A percentile compares a stretch with the other conserved stretches of the same genome.
Conservation (phyloP, 1,140 invertebrate genomes). For the Acarapis woodi region DNA sequence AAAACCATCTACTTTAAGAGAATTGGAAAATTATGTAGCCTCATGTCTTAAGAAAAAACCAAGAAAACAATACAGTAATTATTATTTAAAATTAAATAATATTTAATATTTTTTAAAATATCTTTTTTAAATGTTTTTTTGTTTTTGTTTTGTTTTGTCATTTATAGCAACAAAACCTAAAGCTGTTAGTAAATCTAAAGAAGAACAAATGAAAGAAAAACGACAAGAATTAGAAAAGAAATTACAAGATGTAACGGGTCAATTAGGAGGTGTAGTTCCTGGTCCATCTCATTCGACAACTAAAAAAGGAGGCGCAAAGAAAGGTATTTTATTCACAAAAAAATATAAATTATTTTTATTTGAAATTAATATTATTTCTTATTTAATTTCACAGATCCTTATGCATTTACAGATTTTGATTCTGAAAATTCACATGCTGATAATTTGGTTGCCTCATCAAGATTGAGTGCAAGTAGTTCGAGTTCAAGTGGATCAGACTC, state of each 20-base stretch:
- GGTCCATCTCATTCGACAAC: no score
- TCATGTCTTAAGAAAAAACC: slow-evolving; percentile 85
- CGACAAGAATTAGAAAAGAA: slow-evolving; percentile 79
- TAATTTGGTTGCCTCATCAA: slow-evolving; percentile 25
- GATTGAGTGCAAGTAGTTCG: slow-evolving; percentile 24
- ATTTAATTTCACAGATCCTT: slow-evolving; percentile 10
- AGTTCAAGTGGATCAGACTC: slow-evolving; percentile 26
- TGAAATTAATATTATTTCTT: no score
- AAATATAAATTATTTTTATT: no score
- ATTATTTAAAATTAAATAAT: slow-evolving; percentile 6
- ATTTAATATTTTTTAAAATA: neutral
- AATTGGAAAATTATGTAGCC: slow-evolving; percentile 89
- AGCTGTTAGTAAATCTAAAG: slow-evolving; percentile 55
- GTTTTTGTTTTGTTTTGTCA: neutral
- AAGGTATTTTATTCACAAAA: no score
- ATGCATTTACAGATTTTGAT: slow-evolving; percentile 15
- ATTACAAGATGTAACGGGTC: slow-evolving; percentile 64
- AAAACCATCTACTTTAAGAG: slow-evolving; percentile 85
- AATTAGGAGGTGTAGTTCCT: slow-evolving; percentile 43
- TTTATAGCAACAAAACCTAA: slow-evolving; percentile 9
- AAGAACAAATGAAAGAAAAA: slow-evolving; percentile 76
- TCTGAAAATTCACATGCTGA: slow-evolving; percentile 16
- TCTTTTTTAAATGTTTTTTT: slow-evolving; percentile 1
- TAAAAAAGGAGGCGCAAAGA: slow-evolving; percentile 28
- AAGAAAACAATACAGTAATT: slow-evolving; percentile 33